phyloP scores from a whole-genome alignment of 2,888 invertebrate species.

The Galerucella pusilla region DNA sequence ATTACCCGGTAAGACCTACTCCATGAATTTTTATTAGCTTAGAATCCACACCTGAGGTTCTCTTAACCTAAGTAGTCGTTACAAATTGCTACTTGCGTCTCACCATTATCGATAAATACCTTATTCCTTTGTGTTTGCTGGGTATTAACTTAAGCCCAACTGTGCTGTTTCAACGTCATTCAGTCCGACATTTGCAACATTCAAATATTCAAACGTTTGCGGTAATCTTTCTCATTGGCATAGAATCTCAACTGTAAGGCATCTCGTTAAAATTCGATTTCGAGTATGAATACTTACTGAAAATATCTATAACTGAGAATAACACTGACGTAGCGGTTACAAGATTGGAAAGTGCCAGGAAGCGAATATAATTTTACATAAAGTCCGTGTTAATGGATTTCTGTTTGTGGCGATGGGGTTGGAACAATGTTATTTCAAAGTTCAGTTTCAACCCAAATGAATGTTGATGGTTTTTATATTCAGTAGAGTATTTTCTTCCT shows the following conservation, averaged over 20 bases:
- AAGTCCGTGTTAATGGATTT: background rate
- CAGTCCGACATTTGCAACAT: background rate
- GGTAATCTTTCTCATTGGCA: background rate
- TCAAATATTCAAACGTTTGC: background rate
- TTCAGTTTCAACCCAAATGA: background rate
- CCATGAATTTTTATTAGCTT: too few relatives aligned
- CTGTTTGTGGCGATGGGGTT: background rate
- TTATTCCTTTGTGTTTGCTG: background rate
- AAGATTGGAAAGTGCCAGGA: background rate
- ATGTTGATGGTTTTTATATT: background rate
- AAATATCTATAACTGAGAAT: slow-evolving; percentile 14
- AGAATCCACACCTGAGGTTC: too few relatives aligned
- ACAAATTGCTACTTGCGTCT: too few relatives aligned
- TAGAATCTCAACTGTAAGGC: slow-evolving; percentile 9
- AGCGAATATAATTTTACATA: slow-evolving; percentile 1
- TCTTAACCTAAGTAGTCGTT: too few relatives aligned
- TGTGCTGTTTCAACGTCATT: background rate
- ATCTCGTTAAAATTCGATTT: slow-evolving; percentile 21
- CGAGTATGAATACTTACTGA: slow-evolving; percentile 8
- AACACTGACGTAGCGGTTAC: background rate
- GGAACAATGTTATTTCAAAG: background rate
- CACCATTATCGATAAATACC: too few relatives aligned
- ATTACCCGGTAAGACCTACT: too few relatives aligned
- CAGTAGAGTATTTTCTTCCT: background rate
- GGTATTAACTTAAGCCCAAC: background rate